Evolutionary conservation across 1,140 invertebrate species (phyloP), one percentile per base, ranked within the genome.

Genomic region (Rhopalosiphum padi): DNA sequence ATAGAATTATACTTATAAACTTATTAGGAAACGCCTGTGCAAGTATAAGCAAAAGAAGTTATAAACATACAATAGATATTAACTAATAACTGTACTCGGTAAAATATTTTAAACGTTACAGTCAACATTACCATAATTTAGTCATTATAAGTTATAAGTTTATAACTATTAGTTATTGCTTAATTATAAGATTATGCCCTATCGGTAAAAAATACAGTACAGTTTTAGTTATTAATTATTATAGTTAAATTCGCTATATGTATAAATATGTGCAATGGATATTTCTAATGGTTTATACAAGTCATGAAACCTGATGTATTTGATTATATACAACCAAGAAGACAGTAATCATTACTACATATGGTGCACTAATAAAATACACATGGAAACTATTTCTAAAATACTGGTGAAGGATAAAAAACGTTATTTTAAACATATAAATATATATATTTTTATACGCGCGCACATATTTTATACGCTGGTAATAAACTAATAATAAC

Each of bases 61-160:
- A n/a, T 30, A 68, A 77, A 77, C n/a, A n/a, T 77, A 77, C 30
- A 77, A 77, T 77, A 77, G 15, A 15, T 77, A n/a, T n/a, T 77
- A 77, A n/a, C 15, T 77, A n/a, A 18, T 77, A 77, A 77, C n/a
- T n/a, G 60, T n/a, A 77, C 30, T n/a, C 30, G 15, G 60, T 18
- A 68, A 60, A 15, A 68, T 68, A 68, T 68, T 68, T 77, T n/a
- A 77, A 77, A 77, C 60, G 6, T 77, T n/a, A 15, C 6, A 77
- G 60, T 77, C 60, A 23, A 77, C n/a, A 77, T 77, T 77, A 77
- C 60, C n/a, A 77, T 77, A n/a, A n/a, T n/a, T 77, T n/a, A 77
- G 60, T 77, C 30, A 77, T 77, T 77, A 77, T 77, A 77, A 77
- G 30, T 77, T 77, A 51, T 51, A 51, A 51, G 48, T 46, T 46